A percentile compares a stretch with the other conserved stretches of the same genome.
Conservation (phyloP, 2,113 vertebrate genomes). For the Calidris pugnax region DNA sequence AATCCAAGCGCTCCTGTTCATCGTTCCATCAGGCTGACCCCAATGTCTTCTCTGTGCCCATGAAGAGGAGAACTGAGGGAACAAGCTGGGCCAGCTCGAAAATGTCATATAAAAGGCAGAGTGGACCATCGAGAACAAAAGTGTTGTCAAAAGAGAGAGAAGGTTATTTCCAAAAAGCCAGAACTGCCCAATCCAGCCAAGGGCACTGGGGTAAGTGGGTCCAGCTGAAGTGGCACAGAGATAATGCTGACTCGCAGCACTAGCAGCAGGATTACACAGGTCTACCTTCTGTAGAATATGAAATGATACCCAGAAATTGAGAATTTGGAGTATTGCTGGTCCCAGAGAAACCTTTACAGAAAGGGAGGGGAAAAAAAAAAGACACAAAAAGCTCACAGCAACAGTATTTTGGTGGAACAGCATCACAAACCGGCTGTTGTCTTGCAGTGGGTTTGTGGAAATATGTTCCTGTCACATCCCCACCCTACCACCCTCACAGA, state of each 20-base stretch:
- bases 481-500: not conserved
- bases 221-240: not conserved
- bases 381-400: not conserved
- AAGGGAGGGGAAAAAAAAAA: not conserved
- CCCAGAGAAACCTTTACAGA: not conserved
- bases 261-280: not conserved
- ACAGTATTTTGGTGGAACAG: not conserved
- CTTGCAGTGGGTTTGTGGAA: not conserved
- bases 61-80: not conserved
- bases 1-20: rapidly evolving
- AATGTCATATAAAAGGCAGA: not conserved
- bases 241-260: not conserved
- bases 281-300: not conserved
- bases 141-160: not conserved
- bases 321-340: not conserved
- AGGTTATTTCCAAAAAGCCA: not conserved
- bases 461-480: not conserved
- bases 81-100: not conserved
- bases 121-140: not conserved
- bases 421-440: not conserved
- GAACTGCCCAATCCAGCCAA: not conserved
- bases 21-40: not conserved
- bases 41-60: not conserved
- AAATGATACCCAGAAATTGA: not conserved
- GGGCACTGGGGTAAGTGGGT: not conserved